Base-by-base conservation (phyloP, 2,888 invertebrate genomes). In the Agriopis marginaria region DNA sequence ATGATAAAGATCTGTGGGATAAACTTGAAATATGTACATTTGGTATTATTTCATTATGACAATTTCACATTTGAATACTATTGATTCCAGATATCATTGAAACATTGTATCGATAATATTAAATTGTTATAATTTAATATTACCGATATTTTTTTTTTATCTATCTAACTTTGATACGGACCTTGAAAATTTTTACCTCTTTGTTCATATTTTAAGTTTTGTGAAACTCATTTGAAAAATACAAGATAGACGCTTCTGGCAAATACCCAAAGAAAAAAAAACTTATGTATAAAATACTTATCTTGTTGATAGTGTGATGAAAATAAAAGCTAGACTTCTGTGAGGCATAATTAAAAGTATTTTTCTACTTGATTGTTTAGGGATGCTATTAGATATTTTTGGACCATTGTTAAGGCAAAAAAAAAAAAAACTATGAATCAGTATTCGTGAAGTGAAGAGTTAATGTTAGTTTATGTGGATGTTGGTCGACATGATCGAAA, bases 281-380 rank as follows among this genome's bases (percentile, higher is more conserved):
- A 75, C 10, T 40, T 47, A 47, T 17, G n/a, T 53, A 42, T 51
- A 51, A 63, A 59, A 63, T 32, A 63, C 47, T 40, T 68, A 79
- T 81, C 80, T 77, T 73, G 76, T 64, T 69, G 74, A 69, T 82
- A 84, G 84, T 84, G 88, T 86, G 83, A 86, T 79, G 82, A 79
- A 79, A 84, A 84, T 85, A 73, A 73, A 83, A 84, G 89, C 86
- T 91, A 91, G 88, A 87, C 83, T 87, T 91, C 88, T 86, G 90
- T 88, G 92, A 89, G 86, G 89, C 88, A 85, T 90, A 88, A 85
- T 88, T 85, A 86, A 73, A 91, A 87, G 89, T 94, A 94, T 94
- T 94, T 94, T 94, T 94, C 92, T 94, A 94, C 92, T 91, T 86
- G 91, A 89, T 92, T 90, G 90, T 92, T 89, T 91, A 93, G 93